Conservation (phyloP, 1,140 invertebrate species). For the Bombyx mandarina region DNA sequence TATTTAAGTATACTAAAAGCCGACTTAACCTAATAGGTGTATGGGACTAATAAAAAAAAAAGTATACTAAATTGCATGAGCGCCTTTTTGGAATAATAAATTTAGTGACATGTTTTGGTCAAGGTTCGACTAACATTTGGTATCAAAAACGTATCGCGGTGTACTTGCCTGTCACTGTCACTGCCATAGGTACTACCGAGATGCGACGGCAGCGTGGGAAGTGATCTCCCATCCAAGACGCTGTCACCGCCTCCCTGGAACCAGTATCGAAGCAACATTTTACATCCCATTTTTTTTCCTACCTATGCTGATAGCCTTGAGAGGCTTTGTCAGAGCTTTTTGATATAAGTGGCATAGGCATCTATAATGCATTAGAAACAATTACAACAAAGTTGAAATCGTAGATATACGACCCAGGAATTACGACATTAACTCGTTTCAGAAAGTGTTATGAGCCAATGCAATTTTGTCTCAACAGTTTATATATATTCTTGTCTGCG, state of each 20-base stretch:
- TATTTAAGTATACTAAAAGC: too few relatives aligned
- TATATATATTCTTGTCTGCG: too few relatives aligned
- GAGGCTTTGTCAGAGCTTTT: too few relatives aligned
- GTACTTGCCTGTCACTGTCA: slow-evolving; percentile 48
- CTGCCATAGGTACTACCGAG: slow-evolving; percentile 43
- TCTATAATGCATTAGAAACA: too few relatives aligned
- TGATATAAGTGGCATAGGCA: too few relatives aligned
- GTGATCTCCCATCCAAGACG: slow-evolving; percentile 25
- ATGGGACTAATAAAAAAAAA: background rate
- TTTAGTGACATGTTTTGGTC: background rate
- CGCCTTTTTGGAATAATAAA: background rate
- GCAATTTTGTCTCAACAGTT: too few relatives aligned
- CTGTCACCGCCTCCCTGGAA: slow-evolving; percentile 43
- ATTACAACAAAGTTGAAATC: too few relatives aligned
- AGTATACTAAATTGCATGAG: background rate
- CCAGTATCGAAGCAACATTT: background rate
- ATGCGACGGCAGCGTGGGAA: slow-evolving; percentile 33
- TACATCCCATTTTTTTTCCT: background rate
- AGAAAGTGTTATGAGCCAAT: too few relatives aligned
- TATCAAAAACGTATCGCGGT: background rate
- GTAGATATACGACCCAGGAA: too few relatives aligned
- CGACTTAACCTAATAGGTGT: too few relatives aligned
- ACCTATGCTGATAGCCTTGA: too few relatives aligned
- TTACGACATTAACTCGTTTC: too few relatives aligned
- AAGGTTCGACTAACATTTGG: background rate